Percentiles rank a stretch among this genome's conserved stretches.
Conservation (phyloP, 2,113 vertebrate genomes). For the Tor tambroides region DNA sequence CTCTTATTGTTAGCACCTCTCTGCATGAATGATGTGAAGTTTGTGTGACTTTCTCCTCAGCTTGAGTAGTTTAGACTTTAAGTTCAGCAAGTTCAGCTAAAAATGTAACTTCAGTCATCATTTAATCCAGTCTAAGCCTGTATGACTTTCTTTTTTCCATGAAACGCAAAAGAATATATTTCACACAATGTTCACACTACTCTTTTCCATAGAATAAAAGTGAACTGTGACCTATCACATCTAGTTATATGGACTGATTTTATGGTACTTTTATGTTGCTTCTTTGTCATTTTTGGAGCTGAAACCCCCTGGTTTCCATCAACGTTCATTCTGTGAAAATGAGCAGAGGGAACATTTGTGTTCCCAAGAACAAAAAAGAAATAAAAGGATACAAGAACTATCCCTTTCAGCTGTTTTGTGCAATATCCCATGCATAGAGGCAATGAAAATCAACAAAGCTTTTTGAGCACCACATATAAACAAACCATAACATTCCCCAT, state of each 20-base stretch:
- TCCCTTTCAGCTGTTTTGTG: background rate
- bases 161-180: too few species aligned
- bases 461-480: background rate
- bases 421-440: background rate
- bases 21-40: background rate
- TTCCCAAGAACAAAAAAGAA: background rate
- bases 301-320: background rate
- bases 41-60: background rate
- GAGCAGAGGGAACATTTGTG: background rate
- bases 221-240: background rate
- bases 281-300: background rate
- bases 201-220: background rate
- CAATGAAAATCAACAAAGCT: background rate
- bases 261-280: background rate
- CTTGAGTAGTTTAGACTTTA: background rate
- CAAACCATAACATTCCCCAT: background rate
- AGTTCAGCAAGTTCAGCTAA: background rate
- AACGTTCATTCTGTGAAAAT: background rate
- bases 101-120: background rate
- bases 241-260: background rate
- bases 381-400: background rate
- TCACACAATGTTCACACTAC: background rate
- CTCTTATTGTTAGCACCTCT: conserved; percentile 31
- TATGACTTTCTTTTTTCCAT: too few species aligned
- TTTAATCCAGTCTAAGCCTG: background rate